These are phyloP conservation scores for Neodiprion fabricii DNA, from an alignment of 1,140 invertebrate genomes.

Conservation along the genomic window DNA sequence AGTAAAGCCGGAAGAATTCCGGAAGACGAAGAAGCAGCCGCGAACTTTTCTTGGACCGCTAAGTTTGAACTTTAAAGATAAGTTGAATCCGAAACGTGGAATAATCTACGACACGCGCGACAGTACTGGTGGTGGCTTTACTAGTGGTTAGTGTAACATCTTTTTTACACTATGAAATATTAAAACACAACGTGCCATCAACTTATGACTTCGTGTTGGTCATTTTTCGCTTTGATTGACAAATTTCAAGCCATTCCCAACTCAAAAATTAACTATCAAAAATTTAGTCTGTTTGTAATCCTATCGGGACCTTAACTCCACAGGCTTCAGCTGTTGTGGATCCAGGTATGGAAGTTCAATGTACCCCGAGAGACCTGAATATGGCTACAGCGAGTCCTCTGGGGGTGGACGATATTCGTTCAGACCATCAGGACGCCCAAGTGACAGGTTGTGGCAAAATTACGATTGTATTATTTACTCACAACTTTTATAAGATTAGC, in stretches of 20 bases:
- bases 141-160: neutral
- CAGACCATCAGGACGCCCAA: conserved; percentile 34
- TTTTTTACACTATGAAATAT: neutral
- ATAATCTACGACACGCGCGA: neutral
- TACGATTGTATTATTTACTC: neutral
- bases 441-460: conserved; percentile 35
- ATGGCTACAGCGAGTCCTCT: conserved; percentile 20
- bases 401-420: conserved; percentile 30
- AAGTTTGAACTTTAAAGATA: conserved; percentile 36
- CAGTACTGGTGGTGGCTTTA: neutral
- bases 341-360: conserved; percentile 29
- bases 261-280: neutral
- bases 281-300: neutral
- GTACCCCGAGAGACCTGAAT: conserved; percentile 30
- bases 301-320: conserved; percentile 22
- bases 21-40: conserved; percentile 31
- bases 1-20: conserved; percentile 17
- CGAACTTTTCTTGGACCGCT: conserved; percentile 27
- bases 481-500: too few species aligned
- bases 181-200: neutral
- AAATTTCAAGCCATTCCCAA: neutral
- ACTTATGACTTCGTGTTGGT: neutral
- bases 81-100: conserved; percentile 22
- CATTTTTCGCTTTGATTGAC: neutral
- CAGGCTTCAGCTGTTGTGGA: conserved; percentile 43